phyloP scores from a whole-genome alignment of 2,113 vertebrate species.

The Silurus glanis region DNA sequence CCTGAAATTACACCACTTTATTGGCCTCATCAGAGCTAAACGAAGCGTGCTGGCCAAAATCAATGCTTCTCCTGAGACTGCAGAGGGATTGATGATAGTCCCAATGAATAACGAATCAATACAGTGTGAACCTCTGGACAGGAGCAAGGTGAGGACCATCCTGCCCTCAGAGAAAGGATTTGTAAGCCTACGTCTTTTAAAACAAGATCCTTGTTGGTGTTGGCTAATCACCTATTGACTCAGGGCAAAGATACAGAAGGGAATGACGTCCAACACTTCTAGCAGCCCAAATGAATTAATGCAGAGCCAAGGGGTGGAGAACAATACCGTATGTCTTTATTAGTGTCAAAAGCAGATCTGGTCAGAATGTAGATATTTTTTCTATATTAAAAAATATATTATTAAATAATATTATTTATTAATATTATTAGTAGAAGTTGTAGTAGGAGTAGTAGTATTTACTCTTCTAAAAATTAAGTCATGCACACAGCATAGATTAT shows the following conservation, averaged over 20 bases:
- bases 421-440: not conserved
- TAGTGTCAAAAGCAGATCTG: not conserved
- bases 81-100: slow-evolving; percentile 62
- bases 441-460: not conserved
- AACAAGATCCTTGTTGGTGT: slow-evolving; percentile 74
- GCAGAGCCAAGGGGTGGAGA: slow-evolving; percentile 29
- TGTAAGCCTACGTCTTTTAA: slow-evolving; percentile 64
- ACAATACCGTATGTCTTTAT: not conserved
- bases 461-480: not conserved
- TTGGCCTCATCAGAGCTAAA: slow-evolving; percentile 75
- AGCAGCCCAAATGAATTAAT: slow-evolving; percentile 52
- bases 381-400: no score
- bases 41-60: slow-evolving; percentile 73
- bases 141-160: slow-evolving; percentile 47
- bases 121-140: slow-evolving; percentile 21
- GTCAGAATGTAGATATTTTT: not conserved
- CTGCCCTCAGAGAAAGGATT: slow-evolving; percentile 54
- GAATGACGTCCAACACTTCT: slow-evolving; percentile 62
- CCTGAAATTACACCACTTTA: slow-evolving; percentile 71
- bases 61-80: slow-evolving; percentile 63
- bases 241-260: slow-evolving; percentile 60
- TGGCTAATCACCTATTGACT: slow-evolving; percentile 76
- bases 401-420: no score
- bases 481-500: not conserved
- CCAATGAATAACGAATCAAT: slow-evolving; percentile 52